Percentiles rank a stretch among this genome's conserved stretches.
Evolutionary conservation across 2,888 invertebrate genomes (phyloP).

Genomic region (Dicyrtoma fusca): DNA sequence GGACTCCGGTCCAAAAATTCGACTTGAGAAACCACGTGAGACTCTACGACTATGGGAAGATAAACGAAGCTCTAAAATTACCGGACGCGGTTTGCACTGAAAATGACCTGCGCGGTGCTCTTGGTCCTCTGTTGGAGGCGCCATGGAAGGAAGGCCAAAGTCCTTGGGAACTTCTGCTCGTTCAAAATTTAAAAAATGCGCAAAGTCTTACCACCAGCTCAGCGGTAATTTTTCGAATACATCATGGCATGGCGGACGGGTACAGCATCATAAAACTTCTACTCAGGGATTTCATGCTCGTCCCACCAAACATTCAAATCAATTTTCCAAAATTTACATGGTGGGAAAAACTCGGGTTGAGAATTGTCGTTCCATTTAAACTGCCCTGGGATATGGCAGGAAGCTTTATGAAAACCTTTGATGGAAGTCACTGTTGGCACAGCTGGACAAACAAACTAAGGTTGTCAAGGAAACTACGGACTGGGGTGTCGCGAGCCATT

Average conservation of each 20-base stretch:
- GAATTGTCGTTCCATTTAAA: neutral
- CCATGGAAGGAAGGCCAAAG: neutral
- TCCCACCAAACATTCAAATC: neutral
- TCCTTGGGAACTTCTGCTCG: conserved; percentile 1
- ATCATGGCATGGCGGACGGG: conserved; percentile 14
- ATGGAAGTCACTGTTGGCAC: neutral
- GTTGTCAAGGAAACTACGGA: neutral
- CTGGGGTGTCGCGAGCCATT: neutral
- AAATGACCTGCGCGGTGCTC: neutral
- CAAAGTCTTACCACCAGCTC: neutral
- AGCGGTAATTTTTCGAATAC: neutral
- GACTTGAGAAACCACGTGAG: conserved; percentile 34
- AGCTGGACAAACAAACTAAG: neutral
- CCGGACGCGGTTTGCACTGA: neutral
- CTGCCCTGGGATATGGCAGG: conserved; percentile 1
- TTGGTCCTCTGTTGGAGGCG: neutral
- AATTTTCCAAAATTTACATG: neutral
- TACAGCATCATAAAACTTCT: neutral
- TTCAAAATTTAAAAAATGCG: neutral
- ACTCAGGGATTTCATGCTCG: neutral
- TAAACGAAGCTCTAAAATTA: neutral
- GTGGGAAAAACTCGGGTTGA: neutral
- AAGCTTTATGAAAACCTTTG: neutral
- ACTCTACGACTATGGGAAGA: too few relatives aligned
- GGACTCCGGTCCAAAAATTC: conserved; percentile 36